Percentiles rank a stretch among this genome's conserved stretches.
These are phyloP conservation scores for Drosophila nigromelanica DNA, from an alignment of 1,140 invertebrate genomes.

Conservation along the genomic window DNA sequence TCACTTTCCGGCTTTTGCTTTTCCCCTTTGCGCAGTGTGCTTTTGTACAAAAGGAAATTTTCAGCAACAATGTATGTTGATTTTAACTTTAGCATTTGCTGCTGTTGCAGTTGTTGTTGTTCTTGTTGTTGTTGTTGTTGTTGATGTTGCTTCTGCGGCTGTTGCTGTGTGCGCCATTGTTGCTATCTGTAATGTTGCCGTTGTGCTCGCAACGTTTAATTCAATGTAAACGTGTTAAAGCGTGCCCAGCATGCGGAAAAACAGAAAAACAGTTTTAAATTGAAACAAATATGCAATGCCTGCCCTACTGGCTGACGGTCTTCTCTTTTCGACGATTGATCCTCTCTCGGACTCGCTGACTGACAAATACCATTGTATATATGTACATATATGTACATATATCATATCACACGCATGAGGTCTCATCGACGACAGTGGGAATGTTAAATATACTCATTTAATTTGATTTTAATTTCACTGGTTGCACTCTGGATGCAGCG, in stretches of 20 bases:
- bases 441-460: conserved; percentile 36
- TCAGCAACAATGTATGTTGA: conserved; percentile 75
- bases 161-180: conserved; percentile 42
- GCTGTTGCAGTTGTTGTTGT: conserved; percentile 51
- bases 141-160: conserved; percentile 14
- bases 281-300: conserved; percentile 48
- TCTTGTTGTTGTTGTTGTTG: conserved; percentile 20
- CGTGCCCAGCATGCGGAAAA: conserved; percentile 62
- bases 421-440: conserved; percentile 26
- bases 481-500: not conserved
- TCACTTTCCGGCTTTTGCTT: conserved; percentile 69
- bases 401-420: conserved; percentile 20
- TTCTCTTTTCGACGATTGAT: conserved; percentile 1
- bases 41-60: conserved; percentile 40
- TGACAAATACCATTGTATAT: conserved; percentile 11
- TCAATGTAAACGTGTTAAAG: conserved; percentile 80
- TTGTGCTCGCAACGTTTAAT: conserved; percentile 61
- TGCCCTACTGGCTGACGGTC: conserved; percentile 5
- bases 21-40: conserved; percentile 16
- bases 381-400: not conserved
- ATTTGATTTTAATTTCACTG: conserved; percentile 42
- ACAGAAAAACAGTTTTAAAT: conserved; percentile 54
- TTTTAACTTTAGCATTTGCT: conserved; percentile 68
- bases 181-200: conserved; percentile 37
- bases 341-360: not conserved